Evolutionary conservation across 2,113 vertebrate genomes (phyloP).

Genomic region (Pollimyrus isidori): DNA sequence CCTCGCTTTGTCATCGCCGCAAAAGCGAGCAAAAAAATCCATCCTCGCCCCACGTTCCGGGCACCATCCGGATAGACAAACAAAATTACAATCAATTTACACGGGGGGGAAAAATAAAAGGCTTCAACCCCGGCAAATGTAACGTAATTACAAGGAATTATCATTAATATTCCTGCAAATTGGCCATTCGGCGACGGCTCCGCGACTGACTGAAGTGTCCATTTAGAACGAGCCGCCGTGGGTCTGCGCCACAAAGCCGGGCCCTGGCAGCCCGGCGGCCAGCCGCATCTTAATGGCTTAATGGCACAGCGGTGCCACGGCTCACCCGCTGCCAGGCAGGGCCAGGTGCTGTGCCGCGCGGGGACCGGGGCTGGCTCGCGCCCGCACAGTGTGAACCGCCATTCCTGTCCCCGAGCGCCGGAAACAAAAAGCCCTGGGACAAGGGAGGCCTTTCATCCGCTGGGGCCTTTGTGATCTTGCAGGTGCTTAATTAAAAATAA

Average conservation of each 20-base stretch:
- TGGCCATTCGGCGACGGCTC: conserved; percentile 30
- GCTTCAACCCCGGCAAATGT: conserved; percentile 28
- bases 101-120: not conserved
- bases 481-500: conserved; percentile 47
- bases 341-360: conserved; percentile 35
- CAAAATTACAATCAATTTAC: conserved; percentile 31
- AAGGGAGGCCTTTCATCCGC: conserved; percentile 34
- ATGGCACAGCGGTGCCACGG: conserved; percentile 30
- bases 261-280: not conserved
- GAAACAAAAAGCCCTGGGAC: conserved; percentile 29
- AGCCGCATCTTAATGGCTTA: conserved; percentile 33
- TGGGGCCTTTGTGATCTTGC: conserved; percentile 36
- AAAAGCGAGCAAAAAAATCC: not conserved
- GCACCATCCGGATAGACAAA: conserved; percentile 4
- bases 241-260: conserved; percentile 22
- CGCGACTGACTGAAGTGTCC: conserved; percentile 9
- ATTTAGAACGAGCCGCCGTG: conserved; percentile 30
- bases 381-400: conserved; percentile 22
- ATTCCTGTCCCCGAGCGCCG: conserved; percentile 23
- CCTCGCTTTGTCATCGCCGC: not conserved
- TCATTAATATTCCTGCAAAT: conserved; percentile 39
- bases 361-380: conserved; percentile 22
- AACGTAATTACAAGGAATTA: conserved; percentile 41
- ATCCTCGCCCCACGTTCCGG: not conserved
- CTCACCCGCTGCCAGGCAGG: conserved; percentile 16